These are phyloP conservation scores for Wasmannia auropunctata DNA, from an alignment of 1,140 invertebrate genomes.

Conservation along the genomic window DNA sequence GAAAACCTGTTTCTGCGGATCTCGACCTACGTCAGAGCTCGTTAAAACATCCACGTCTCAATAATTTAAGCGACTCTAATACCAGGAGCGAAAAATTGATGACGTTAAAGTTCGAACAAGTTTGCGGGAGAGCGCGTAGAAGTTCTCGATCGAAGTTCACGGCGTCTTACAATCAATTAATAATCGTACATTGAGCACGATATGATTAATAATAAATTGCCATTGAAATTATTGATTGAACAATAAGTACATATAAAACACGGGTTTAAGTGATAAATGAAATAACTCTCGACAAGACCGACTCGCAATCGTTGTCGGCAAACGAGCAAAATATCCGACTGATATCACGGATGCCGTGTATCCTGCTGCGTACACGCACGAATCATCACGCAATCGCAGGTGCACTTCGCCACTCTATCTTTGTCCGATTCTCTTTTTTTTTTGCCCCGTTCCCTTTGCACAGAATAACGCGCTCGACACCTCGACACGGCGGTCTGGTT, in stretches of 20 bases:
- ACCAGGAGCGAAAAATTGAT: constrained; percentile 4
- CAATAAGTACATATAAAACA: not conserved
- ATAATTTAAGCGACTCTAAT: constrained; percentile 7
- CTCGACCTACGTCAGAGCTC: constrained; percentile 16
- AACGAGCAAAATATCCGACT: not conserved
- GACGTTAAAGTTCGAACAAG: not conserved
- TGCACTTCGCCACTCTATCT: constrained; percentile 22
- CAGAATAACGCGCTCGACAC: constrained; percentile 52
- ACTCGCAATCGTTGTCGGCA: not conserved
- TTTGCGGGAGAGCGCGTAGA: not conserved
- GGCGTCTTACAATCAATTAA: not conserved
- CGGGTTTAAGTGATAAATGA: not conserved
- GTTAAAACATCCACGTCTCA: constrained; percentile 14
- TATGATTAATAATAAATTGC: not conserved
- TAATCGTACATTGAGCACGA: not conserved
- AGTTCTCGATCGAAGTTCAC: not conserved
- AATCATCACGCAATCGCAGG: not conserved
- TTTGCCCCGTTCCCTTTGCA: not conserved
- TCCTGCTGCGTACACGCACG: not conserved
- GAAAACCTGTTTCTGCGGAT: constrained; percentile 40
- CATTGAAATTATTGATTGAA: not conserved
- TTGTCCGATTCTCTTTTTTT: constrained; percentile 3
- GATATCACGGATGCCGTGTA: not conserved
- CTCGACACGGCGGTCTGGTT: constrained; percentile 43
- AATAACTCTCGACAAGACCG: not conserved